Percentiles rank a stretch among this genome's conserved stretches.
Evolutionary conservation across 2,113 vertebrate species (phyloP).

Genomic region (Grantiella picta): DNA sequence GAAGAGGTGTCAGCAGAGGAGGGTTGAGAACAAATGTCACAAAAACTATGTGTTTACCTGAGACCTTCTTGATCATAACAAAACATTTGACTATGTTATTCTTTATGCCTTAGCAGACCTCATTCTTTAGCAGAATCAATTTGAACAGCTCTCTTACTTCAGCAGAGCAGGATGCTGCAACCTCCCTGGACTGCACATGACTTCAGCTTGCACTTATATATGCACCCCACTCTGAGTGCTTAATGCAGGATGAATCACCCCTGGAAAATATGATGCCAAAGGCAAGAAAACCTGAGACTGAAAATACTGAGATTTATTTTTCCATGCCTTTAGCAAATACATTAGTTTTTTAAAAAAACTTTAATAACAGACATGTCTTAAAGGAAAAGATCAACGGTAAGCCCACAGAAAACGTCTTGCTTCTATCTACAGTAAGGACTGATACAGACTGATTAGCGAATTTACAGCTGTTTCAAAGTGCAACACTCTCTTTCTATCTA

Average conservation of each 20-base stretch:
- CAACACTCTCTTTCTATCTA: not conserved
- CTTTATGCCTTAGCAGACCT: not conserved
- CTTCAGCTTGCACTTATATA: not conserved
- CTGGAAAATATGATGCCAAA: not conserved
- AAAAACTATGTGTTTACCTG: not conserved
- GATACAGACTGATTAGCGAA: not conserved
- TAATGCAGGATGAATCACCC: not conserved
- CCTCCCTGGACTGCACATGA: not conserved
- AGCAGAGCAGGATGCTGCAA: not conserved
- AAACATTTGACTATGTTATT: not conserved
- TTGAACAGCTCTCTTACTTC: not conserved
- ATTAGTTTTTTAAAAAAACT: not conserved
- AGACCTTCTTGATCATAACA: not conserved
- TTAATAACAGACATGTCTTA: not conserved
- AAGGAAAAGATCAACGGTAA: not conserved
- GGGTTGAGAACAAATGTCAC: not conserved
- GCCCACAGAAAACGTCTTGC: not conserved
- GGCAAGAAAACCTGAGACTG: not conserved
- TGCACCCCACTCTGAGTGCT: not conserved
- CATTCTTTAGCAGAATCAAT: not conserved
- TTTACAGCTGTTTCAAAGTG: not conserved
- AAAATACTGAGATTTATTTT: not conserved
- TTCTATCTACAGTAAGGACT: not conserved
- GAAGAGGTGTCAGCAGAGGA: not conserved
- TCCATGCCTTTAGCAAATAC: not conserved